Base-by-base conservation (phyloP, 1,140 invertebrate genomes). In the Zaprionus inermis region DNA sequence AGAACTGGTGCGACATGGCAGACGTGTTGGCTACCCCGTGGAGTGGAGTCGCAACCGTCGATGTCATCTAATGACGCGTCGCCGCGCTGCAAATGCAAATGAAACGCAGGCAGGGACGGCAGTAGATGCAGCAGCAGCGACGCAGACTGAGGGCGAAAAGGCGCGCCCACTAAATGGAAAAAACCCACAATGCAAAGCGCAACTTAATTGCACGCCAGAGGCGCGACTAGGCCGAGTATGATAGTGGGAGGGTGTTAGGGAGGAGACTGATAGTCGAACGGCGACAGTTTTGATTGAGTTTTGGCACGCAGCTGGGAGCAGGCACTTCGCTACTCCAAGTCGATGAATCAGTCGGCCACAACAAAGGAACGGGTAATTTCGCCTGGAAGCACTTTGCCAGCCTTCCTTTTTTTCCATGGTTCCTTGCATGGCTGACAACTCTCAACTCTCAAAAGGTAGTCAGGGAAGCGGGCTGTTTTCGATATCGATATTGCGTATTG, bases 251-350 rank as follows among this genome's bases (percentile, higher is more conserved):
- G 51, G 51, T 20, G 30, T 20, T 5, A 14, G 24, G 5, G 5
- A n/a, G 6, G 14, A 6, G 28, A 20, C 52, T 30, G 65, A 49
- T 57, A 65, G 34, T 60, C 79, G 74, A 83, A 86, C 60, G 69
- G 59, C 79, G 83, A 86, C 83, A 86, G 72, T 88, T 86, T 86
- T 86, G 83, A 86, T 86, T 86, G 83, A 86, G 83, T 86, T 88
- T 86, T 75, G 54, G 70, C 83, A 88, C 79, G 83, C 58, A 65
- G 38, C 38, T 38, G 9, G 11, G 11, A 18, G 38, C 49, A 28
- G 64, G 54, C 44, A 7, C 2, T 9, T 7, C n/a, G 2, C 6
- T 9, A 51, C 38, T 55, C 56, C 41, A 14, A 51, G 20, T 54
- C 49, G 76, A 88, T 83, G 79, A 85, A 74, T 86, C 85, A 81